Conservation (phyloP, 1,140 invertebrate species). For the Heterodera carotae region DNA sequence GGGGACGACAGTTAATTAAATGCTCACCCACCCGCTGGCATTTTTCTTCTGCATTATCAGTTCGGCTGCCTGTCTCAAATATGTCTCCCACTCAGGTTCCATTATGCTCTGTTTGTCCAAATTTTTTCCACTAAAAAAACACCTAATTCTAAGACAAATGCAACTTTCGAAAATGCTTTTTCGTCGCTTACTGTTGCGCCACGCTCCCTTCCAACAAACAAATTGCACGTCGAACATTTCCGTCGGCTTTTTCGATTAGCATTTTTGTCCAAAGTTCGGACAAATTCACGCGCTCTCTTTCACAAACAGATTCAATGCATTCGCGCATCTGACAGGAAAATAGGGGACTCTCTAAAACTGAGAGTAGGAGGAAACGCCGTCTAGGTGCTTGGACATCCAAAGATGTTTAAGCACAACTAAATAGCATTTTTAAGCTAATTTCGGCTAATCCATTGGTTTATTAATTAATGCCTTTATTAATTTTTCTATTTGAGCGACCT, state of each 20-base stretch:
- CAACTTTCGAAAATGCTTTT: slow-evolving; percentile 45
- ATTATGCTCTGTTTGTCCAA: slow-evolving; percentile 80
- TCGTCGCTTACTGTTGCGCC: slow-evolving; percentile 76
- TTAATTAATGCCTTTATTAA: no score
- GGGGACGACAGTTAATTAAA: slow-evolving; percentile 6
- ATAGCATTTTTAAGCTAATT: no score
- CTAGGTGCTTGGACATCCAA: no score
- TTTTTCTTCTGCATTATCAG: slow-evolving; percentile 85
- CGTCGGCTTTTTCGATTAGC: slow-evolving; percentile 78
- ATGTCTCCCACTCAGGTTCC: slow-evolving; percentile 90
- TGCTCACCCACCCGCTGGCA: slow-evolving; percentile 72
- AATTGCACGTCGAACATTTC: slow-evolving; percentile 89
- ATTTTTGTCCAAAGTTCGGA: slow-evolving; percentile 77
- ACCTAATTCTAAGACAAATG: slow-evolving; percentile 10
- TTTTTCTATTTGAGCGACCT: no score
- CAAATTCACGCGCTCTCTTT: slow-evolving; percentile 81
- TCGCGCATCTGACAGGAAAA: slow-evolving; percentile 35
- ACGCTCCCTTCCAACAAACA: slow-evolving; percentile 90
- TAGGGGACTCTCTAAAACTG: no score
- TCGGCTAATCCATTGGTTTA: no score
- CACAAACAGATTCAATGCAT: slow-evolving; percentile 75
- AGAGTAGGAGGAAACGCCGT: no score
- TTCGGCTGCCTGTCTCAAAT: slow-evolving; percentile 81
- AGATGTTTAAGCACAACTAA: no score
- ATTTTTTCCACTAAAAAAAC: slow-evolving; percentile 70